These are phyloP conservation scores for Tetragonisca angustula DNA, from an alignment of 2,888 invertebrate species.

Conservation along the genomic window DNA sequence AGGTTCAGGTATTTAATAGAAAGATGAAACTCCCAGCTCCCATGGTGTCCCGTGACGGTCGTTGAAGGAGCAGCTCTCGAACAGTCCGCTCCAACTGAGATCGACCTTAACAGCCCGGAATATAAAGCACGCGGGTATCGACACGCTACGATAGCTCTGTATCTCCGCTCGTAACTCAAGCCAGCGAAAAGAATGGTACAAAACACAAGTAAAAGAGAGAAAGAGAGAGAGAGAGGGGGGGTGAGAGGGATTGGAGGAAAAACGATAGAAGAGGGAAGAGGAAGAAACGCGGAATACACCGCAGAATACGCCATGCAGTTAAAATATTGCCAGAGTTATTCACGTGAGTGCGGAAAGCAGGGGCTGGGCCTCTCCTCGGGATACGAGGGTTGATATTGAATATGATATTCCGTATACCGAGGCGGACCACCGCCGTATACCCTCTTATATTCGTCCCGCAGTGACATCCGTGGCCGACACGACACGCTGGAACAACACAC, in stretches of 20 bases:
- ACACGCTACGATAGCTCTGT: slow-evolving; percentile 15
- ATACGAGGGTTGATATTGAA: slow-evolving; percentile 78
- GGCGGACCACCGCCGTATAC: slow-evolving; percentile 71
- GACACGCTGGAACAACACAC: slow-evolving; percentile 59
- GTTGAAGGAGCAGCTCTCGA: slow-evolving; percentile 72
- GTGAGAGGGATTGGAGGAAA: not conserved
- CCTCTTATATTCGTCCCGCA: slow-evolving; percentile 73
- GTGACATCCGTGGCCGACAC: slow-evolving; percentile 63
- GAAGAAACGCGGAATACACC: slow-evolving; percentile 62
- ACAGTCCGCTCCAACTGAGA: slow-evolving; percentile 62
- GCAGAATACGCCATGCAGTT: slow-evolving; percentile 64
- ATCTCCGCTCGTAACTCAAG: slow-evolving; percentile 22
- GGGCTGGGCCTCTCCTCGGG: slow-evolving; percentile 48
- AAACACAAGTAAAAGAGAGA: not conserved
- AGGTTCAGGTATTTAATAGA: slow-evolving; percentile 42
- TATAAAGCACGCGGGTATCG: slow-evolving; percentile 58
- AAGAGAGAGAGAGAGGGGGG: no score
- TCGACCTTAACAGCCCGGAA: slow-evolving; percentile 63
- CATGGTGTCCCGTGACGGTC: slow-evolving; percentile 78
- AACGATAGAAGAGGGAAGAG: slow-evolving; percentile 45
- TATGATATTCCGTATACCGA: slow-evolving; percentile 78
- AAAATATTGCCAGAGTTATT: slow-evolving; percentile 79
- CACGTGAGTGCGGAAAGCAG: slow-evolving; percentile 74
- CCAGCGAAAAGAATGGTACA: not conserved
- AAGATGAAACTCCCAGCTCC: slow-evolving; percentile 31